Evolutionary conservation across 2,797 vertebrate genomes (phyloP).

Genomic region (Parauchenoglanis punctatus): DNA sequence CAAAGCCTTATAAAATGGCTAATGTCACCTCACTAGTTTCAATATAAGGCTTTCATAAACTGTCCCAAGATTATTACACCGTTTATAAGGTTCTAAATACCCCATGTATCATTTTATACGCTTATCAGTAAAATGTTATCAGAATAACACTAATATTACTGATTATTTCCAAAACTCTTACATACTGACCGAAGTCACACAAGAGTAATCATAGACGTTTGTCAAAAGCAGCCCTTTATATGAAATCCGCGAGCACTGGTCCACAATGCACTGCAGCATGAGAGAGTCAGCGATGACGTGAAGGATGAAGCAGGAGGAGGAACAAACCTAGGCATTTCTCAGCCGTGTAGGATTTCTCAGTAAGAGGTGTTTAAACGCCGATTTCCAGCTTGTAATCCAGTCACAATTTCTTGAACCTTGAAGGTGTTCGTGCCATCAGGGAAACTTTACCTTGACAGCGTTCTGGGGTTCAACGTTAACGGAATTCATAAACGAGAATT

Average conservation of each 20-base stretch:
- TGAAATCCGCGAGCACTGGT: neutral
- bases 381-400: neutral
- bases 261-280: neutral
- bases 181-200: neutral
- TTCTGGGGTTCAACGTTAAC: neutral
- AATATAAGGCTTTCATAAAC: neutral
- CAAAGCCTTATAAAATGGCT: neutral
- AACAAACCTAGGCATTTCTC: too few species aligned
- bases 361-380: neutral
- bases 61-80: neutral
- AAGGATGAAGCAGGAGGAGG: too few species aligned
- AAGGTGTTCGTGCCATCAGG: neutral
- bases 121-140: neutral
- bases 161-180: neutral
- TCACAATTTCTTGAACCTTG: neutral
- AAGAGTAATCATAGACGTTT: neutral
- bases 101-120: neutral
- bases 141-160: neutral
- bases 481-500: neutral
- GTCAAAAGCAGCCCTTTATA: neutral
- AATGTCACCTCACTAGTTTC: neutral
- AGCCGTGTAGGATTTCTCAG: neutral
- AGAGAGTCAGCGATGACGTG: neutral
- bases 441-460: neutral
- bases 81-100: neutral